Evolutionary conservation across 2,113 vertebrate species (phyloP).

Genomic region (Ascaphus truei): DNA sequence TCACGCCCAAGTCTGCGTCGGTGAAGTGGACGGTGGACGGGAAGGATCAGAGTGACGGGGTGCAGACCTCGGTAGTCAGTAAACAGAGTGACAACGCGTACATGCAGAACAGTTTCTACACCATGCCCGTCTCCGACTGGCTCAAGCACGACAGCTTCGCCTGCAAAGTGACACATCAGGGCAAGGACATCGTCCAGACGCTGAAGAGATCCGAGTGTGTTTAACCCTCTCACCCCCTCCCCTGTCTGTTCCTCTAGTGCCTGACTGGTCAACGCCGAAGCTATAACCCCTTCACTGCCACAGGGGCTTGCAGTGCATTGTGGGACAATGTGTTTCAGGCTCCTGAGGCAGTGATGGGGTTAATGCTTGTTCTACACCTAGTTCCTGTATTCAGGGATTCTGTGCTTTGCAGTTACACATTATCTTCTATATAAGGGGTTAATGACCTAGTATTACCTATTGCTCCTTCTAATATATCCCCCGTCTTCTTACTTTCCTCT

Average conservation of each 20-base stretch:
- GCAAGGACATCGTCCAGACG: background rate
- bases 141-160: accelerated
- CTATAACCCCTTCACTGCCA: too few relatives aligned
- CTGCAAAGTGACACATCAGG: conserved; percentile 42
- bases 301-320: too few relatives aligned
- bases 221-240: background rate
- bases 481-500: too few relatives aligned
- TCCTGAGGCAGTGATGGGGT: too few relatives aligned
- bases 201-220: conserved; percentile 32
- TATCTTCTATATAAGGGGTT: too few relatives aligned
- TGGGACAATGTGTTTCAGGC: too few relatives aligned
- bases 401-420: too few relatives aligned
- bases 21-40: conserved; percentile 37
- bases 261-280: too few relatives aligned
- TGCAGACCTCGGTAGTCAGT: conserved; percentile 12
- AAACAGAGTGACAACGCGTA: conserved; percentile 39
- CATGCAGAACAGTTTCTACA: conserved; percentile 52
- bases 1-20: accelerated
- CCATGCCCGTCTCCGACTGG: accelerated
- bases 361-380: too few relatives aligned
- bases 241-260: background rate
- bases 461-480: too few relatives aligned
- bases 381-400: too few relatives aligned
- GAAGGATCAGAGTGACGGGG: accelerated
- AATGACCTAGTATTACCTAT: too few relatives aligned